phyloP scores from a whole-genome alignment of 2,797 vertebrate species.

The Masticophis lateralis region DNA sequence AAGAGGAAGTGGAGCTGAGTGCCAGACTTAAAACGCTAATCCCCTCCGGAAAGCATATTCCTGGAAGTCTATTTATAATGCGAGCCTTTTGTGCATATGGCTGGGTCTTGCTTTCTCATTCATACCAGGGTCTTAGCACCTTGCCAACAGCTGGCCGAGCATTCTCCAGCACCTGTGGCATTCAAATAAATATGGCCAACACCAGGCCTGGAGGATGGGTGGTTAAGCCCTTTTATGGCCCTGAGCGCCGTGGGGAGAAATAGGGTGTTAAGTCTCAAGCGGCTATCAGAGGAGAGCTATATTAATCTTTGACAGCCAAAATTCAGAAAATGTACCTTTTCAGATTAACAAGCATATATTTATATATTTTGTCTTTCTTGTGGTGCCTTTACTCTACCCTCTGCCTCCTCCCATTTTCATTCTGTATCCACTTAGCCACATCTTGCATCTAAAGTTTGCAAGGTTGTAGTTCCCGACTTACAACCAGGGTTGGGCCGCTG shows the following conservation, averaged over 20 bases:
- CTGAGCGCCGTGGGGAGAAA: background rate
- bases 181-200: background rate
- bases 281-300: background rate
- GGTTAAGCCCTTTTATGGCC: background rate
- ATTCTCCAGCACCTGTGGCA: background rate
- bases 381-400: too few relatives aligned
- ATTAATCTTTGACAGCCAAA: background rate
- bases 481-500: too few relatives aligned
- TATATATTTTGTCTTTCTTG: too few relatives aligned
- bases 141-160: slow-evolving; percentile 2
- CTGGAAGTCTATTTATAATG: slow-evolving; percentile 13
- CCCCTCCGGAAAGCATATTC: slow-evolving; percentile 20
- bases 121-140: slow-evolving; percentile 13
- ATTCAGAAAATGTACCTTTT: background rate
- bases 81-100: background rate
- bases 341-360: background rate
- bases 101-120: too few relatives aligned
- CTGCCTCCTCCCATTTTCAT: too few relatives aligned
- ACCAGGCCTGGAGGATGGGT: background rate
- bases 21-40: background rate
- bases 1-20: background rate
- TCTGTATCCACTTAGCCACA: too few relatives aligned
- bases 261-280: background rate
- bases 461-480: too few relatives aligned
- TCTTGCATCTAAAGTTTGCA: too few relatives aligned